Evolutionary conservation across 2,888 invertebrate species (phyloP), one percentile per base, ranked within the genome.

Genomic region (Cataglyphis cursor): DNA sequence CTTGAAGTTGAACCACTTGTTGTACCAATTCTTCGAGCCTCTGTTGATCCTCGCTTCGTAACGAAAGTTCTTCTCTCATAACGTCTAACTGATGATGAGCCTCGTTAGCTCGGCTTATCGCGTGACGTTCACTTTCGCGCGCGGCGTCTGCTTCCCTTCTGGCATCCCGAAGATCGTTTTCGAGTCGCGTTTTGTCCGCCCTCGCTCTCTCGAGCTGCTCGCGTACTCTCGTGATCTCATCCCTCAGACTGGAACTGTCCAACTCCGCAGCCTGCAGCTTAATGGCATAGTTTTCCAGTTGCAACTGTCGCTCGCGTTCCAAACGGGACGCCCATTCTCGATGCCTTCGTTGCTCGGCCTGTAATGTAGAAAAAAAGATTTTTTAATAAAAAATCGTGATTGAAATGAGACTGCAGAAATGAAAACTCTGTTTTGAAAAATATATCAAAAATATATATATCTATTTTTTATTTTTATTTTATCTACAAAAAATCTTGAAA

Each of bases 291-390:
- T 97, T 97, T 95, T 98, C 98, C 90, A 97, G 95, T 95, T 97
- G 97, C 86, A 97, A 95, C 90, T 97, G 96, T 92, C 97, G 97
- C 94, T 99, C 99, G 51, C 98, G 96, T 93, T 99, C 99, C 70
- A 98, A 96, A 73, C 99, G 96, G 28, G 97, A 96, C 90, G 98
- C 96, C 81, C 97, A 96, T 92, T 99, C 99, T 86, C 98, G 97
- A 93, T 98, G 97, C 88, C 99, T 96, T 91, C 97, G 96, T 95
- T 98, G 98, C 93, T 99, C 99, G 88, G 98, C 98, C 97, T 97
- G 18, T 9, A 51, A 74, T 8, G 28, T 0, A 18, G 0, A 8
- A 18, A n/a, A 64, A 9, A 76, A 61, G 54, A 3, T 15, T 41
- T 21, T 48, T 62, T 0, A 48, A n/a, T 18, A 15, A n/a, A 61